These are phyloP conservation scores for Caenorhabditis virilis DNA, from an alignment of 2,888 invertebrate genomes.

Conservation along the genomic window DNA sequence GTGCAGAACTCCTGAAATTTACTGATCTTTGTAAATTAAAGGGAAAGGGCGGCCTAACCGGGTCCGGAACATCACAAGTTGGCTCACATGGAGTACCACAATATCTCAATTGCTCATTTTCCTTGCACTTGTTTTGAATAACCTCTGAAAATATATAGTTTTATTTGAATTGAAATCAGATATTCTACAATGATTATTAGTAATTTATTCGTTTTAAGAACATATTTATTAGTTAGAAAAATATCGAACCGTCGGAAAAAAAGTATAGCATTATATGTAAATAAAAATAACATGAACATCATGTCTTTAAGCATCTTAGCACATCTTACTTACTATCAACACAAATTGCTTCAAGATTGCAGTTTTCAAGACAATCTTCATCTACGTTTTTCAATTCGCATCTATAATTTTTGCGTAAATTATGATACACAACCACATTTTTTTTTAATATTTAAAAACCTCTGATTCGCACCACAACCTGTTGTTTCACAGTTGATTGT, in stretches of 20 bases:
- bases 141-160: slow-evolving; percentile 2
- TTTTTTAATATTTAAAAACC: no score
- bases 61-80: slow-evolving; percentile 13
- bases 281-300: no score
- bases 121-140: slow-evolving; percentile 9
- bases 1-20: slow-evolving; percentile 7
- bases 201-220: neutral
- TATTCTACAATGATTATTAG: neutral
- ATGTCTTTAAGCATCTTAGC: no score
- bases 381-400: neutral
- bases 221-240: neutral
- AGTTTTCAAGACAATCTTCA: slow-evolving; percentile 3
- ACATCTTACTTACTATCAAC: neutral
- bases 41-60: neutral
- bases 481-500: no score
- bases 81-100: slow-evolving; percentile 30
- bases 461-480: no score
- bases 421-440: no score
- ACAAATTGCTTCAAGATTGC: neutral
- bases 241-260: neutral
- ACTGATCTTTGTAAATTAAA: neutral
- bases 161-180: neutral
- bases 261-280: neutral
- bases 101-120: slow-evolving; percentile 16
- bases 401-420: neutral